Conservation (phyloP, 2,888 invertebrate genomes). For the Nephrocerus scutellatus region DNA sequence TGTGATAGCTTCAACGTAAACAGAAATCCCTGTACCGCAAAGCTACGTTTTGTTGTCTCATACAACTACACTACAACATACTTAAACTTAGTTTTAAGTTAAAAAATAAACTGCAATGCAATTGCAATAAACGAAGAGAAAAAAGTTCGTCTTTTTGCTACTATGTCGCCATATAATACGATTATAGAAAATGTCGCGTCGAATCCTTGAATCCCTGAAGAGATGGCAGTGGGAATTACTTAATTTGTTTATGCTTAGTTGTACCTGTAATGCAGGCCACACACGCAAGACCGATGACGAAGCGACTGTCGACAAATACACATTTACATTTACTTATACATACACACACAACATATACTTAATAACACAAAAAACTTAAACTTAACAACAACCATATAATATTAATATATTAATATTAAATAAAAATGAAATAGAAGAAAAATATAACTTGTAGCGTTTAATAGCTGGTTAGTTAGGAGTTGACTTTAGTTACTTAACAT, state of each 20-base stretch:
- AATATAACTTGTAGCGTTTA: constrained; percentile 2
- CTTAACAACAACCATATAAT: neutral
- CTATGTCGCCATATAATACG: constrained; percentile 26
- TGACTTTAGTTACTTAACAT: no score
- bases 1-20: constrained; percentile 39
- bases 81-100: no score
- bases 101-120: no score
- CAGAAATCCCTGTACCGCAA: constrained; percentile 1
- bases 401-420: neutral
- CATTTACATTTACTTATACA: constrained; percentile 8
- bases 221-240: no score
- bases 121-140: no score
- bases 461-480: no score
- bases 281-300: neutral
- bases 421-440: constrained; percentile 1
- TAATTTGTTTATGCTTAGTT: constrained; percentile 7
- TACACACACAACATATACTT: neutral
- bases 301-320: neutral
- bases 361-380: neutral
- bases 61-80: no score
- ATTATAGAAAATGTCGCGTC: neutral
- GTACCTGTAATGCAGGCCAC: no score
- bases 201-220: no score
- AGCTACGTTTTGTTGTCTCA: no score
- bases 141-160: constrained; percentile 30